phyloP scores from a whole-genome alignment of 2,113 vertebrate genomes.

The Physeter macrocephalus region DNA sequence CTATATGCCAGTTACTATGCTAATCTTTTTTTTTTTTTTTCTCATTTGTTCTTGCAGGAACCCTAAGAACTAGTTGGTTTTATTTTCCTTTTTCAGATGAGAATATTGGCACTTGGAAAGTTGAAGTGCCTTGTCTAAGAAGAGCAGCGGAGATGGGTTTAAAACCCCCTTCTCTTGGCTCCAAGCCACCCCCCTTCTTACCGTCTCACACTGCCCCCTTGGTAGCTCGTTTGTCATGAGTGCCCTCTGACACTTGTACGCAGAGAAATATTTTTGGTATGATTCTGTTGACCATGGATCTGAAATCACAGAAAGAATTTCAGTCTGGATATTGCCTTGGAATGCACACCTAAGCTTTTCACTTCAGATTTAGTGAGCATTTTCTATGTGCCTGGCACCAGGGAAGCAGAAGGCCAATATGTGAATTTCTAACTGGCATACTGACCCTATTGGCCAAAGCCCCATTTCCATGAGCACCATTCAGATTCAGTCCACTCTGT shows the following conservation, averaged over 20 bases:
- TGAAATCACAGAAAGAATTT: background rate
- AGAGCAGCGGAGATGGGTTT: background rate
- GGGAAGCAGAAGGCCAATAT: background rate
- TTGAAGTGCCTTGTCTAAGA: constrained; percentile 10
- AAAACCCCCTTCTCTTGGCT: constrained; percentile 24
- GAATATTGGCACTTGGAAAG: background rate
- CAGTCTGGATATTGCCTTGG: background rate
- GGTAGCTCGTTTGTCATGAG: background rate
- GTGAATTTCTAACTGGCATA: background rate
- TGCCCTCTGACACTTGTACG: background rate
- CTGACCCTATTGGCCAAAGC: background rate
- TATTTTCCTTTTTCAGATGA: background rate
- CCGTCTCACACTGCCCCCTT: background rate
- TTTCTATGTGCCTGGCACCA: background rate
- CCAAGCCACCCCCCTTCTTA: background rate
- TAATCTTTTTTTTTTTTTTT: background rate
- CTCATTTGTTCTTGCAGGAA: background rate
- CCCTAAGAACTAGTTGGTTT: background rate
- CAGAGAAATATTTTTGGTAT: background rate
- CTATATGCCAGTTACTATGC: background rate
- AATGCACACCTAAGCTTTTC: background rate
- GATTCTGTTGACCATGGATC: background rate
- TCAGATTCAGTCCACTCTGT: background rate
- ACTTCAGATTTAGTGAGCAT: background rate
- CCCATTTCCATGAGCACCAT: background rate